phyloP scores from a whole-genome alignment of 2,797 vertebrate species.

The Columba guinea region DNA sequence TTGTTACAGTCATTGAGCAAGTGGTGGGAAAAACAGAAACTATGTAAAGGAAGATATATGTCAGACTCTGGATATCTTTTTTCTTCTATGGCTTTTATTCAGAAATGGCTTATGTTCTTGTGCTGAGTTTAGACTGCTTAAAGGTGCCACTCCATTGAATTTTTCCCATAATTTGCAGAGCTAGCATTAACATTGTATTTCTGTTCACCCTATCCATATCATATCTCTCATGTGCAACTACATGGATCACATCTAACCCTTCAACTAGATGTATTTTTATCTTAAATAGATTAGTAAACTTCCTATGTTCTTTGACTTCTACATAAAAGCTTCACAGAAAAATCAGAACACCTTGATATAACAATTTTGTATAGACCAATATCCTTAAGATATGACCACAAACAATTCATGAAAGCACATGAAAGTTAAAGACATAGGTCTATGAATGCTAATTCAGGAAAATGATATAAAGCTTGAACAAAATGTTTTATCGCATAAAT shows the following conservation, averaged over 20 bases:
- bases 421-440: neutral
- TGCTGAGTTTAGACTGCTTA: neutral
- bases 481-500: neutral
- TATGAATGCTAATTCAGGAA: conserved; percentile 4
- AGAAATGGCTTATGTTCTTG: neutral
- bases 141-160: neutral
- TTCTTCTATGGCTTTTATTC: neutral
- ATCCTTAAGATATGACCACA: neutral
- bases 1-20: neutral
- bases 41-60: neutral
- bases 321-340: neutral
- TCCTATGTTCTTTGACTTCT: neutral
- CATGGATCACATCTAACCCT: neutral
- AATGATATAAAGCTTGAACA: neutral
- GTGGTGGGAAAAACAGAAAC: neutral
- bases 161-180: neutral
- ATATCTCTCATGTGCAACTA: neutral
- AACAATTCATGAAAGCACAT: neutral
- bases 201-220: neutral
- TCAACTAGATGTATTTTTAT: neutral
- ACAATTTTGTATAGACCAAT: neutral
- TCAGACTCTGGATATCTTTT: neutral
- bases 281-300: neutral
- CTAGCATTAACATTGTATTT: neutral
- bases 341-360: neutral